phyloP scores from a whole-genome alignment of 2,113 vertebrate species.

The Aramus guarauna region DNA sequence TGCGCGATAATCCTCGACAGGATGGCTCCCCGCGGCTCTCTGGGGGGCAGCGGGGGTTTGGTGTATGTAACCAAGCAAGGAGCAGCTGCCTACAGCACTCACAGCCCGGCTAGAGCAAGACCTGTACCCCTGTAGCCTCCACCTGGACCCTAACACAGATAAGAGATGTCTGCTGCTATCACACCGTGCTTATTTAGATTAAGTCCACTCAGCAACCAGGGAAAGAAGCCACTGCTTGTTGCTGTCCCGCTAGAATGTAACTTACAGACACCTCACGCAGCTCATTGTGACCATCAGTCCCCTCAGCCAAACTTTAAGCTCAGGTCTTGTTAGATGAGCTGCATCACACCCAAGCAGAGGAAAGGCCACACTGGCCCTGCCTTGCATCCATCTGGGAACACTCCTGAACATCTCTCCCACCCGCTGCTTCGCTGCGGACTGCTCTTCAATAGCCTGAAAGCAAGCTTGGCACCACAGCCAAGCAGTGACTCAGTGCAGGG shows the following conservation, averaged over 20 bases:
- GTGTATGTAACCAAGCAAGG: accelerated
- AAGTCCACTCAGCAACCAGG: accelerated
- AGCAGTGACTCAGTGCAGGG: not conserved
- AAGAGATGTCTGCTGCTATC: accelerated
- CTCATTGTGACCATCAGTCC: accelerated
- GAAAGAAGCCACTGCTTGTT: accelerated
- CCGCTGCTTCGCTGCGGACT: not conserved
- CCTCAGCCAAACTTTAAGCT: accelerated
- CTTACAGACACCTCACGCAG: accelerated
- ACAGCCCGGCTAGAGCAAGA: accelerated
- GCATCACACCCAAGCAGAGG: accelerated
- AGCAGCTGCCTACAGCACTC: not conserved
- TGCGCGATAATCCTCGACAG: accelerated
- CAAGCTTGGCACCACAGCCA: not conserved
- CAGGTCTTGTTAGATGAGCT: accelerated
- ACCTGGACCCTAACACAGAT: accelerated
- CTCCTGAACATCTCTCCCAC: accelerated
- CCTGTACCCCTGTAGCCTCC: accelerated
- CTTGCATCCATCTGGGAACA: accelerated
- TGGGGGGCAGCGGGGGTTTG: accelerated
- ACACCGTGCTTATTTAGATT: accelerated
- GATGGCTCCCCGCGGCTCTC: not conserved
- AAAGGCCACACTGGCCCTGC: accelerated
- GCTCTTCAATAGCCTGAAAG: accelerated
- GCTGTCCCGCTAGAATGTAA: accelerated